Evolutionary conservation across 2,888 invertebrate species (phyloP).

Genomic region (Alitta virens): DNA sequence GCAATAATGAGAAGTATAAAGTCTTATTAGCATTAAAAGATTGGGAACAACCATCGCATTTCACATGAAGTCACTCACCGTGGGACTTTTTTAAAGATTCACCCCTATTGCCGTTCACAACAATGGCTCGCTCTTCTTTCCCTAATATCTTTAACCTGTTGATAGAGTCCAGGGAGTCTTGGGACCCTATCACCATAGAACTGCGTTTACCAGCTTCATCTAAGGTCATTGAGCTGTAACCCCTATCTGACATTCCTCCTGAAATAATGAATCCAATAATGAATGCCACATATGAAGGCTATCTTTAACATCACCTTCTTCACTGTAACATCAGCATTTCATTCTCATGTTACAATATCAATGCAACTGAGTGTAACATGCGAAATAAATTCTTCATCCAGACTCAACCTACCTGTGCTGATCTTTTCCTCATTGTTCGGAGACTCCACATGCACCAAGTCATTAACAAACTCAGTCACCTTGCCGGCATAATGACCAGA

Average conservation of each 20-base stretch:
- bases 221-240: constrained; percentile 60
- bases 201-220: constrained; percentile 51
- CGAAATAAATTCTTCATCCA: too few relatives aligned
- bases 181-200: constrained; percentile 27
- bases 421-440: constrained; percentile 32
- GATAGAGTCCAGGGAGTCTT: constrained; percentile 27
- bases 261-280: constrained; percentile 20
- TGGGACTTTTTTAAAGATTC: too few relatives aligned
- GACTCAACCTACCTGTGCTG: constrained; percentile 44
- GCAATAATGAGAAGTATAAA: too few relatives aligned
- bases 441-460: constrained; percentile 16
- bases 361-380: too few relatives aligned
- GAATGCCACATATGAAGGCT: too few relatives aligned
- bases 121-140: background rate
- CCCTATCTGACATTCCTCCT: constrained; percentile 59
- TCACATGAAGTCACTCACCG: too few relatives aligned
- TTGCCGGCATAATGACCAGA: constrained; percentile 13
- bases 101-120: too few relatives aligned
- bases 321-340: too few relatives aligned
- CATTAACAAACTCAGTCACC: constrained; percentile 21
- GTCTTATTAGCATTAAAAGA: too few relatives aligned
- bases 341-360: too few relatives aligned
- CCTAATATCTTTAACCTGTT: background rate
- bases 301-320: too few relatives aligned
- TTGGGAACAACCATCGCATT: too few relatives aligned